A percentile compares a stretch with the other conserved stretches of the same genome.
These are phyloP conservation scores for Morpho deidamia DNA, from an alignment of 2,888 invertebrate species.

Conservation along the genomic window DNA sequence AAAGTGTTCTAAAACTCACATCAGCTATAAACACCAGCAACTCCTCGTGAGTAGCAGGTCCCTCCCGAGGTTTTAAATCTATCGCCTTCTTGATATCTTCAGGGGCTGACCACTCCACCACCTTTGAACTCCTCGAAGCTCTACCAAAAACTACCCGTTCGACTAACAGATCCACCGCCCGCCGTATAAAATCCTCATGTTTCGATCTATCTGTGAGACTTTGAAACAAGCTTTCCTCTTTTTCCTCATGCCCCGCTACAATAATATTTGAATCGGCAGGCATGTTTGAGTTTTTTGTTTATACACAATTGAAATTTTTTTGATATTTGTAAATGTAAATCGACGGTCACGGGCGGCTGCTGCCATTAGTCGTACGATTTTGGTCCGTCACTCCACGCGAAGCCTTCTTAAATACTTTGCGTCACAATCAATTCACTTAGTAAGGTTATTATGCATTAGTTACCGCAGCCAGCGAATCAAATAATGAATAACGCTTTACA, in stretches of 20 bases:
- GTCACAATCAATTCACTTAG: slow-evolving; percentile 57
- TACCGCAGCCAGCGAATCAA: slow-evolving; percentile 22
- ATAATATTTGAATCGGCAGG: slow-evolving; percentile 69
- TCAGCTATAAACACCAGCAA: slow-evolving; percentile 82
- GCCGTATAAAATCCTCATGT: slow-evolving; percentile 85
- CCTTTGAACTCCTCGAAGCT: slow-evolving; percentile 83
- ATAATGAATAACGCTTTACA: slow-evolving; percentile 12
- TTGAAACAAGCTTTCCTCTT: slow-evolving; percentile 62
- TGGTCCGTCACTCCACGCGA: slow-evolving; percentile 49
- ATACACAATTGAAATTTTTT: slow-evolving; percentile 17
- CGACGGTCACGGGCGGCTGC: slow-evolving; percentile 52
- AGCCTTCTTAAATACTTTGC: slow-evolving; percentile 70
- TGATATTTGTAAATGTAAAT: background rate
- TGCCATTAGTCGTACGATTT: slow-evolving; percentile 50
- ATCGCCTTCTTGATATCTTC: slow-evolving; percentile 82
- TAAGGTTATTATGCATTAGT: slow-evolving; percentile 50
- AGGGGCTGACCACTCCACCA: slow-evolving; percentile 90
- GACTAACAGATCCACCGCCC: slow-evolving; percentile 84
- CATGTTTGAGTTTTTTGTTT: slow-evolving; percentile 47
- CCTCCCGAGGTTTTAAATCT: slow-evolving; percentile 80
- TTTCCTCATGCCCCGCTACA: slow-evolving; percentile 46
- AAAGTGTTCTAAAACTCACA: slow-evolving; percentile 67
- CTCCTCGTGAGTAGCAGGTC: slow-evolving; percentile 81
- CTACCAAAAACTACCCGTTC: slow-evolving; percentile 87
- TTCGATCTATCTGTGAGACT: slow-evolving; percentile 80